Conservation (phyloP, 2,888 invertebrate species). For the Neoitamus cyanurus region DNA sequence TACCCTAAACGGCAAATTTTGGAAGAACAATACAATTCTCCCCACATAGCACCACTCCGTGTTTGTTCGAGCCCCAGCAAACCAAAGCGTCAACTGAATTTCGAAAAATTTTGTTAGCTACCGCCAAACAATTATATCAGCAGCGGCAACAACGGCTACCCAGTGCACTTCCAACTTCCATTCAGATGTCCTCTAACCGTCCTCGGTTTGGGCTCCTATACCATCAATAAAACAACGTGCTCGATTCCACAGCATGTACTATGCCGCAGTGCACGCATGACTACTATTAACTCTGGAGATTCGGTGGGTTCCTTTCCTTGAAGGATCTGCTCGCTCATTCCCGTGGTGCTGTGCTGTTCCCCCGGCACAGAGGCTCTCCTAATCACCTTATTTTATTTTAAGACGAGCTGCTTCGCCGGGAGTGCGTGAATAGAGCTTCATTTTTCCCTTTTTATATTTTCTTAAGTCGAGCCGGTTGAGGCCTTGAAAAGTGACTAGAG, state of each 20-base stretch:
- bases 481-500: neutral
- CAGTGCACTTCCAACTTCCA: neutral
- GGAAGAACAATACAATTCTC: slow-evolving; percentile 10
- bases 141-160: neutral
- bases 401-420: neutral
- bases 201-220: neutral
- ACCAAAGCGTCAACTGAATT: slow-evolving; percentile 30
- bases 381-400: neutral
- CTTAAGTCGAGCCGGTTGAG: neutral
- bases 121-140: neutral
- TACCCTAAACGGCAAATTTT: neutral
- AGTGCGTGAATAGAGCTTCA: neutral
- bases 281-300: neutral
- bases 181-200: slow-evolving; percentile 24
- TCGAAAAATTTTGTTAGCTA: neutral
- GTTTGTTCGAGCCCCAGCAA: slow-evolving; percentile 13
- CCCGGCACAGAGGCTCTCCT: neutral
- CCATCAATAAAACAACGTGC: slow-evolving; percentile 8
- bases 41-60: slow-evolving; percentile 21
- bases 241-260: neutral
- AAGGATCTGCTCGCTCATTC: neutral
- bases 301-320: neutral
- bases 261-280: neutral
- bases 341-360: neutral
- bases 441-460: neutral